Base-by-base conservation (phyloP, 2,797 vertebrate genomes). In the Tragelaphus oryx region DNA sequence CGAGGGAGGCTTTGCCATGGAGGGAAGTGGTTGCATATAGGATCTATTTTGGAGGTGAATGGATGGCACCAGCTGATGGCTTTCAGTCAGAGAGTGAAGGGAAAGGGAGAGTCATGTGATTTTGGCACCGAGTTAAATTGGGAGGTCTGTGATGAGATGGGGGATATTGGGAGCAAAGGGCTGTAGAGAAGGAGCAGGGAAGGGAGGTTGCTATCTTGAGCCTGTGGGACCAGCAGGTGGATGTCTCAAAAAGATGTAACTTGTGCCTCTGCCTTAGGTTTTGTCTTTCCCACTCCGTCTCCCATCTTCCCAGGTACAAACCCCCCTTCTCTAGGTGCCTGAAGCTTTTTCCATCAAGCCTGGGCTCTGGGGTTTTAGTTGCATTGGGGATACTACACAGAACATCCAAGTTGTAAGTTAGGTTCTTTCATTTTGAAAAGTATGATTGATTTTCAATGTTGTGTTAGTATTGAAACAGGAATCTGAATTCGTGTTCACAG, bases 131-230 rank as follows among this genome's bases (percentile, higher is more conserved):
- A 44, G 80, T 30, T 26, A 59, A 74, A n/a, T 1, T 0, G 2
- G 22, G 81, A 33, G 33, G 5, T 18, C 60, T 11, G 0, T 37
- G 12, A 18, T 2, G 60, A 55, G 80, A 37, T 10, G 71, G 33
- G 33, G 85, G 60, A 28, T n/a, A 3, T 30, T 3, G 33, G 37
- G 46, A 55, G 37, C 6, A 41, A 20, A 3, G 13, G 5, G 26
- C 54, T 10, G 4, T 9, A 13, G 46, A 10, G 5, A 26, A 52
- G 6, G 30, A n/a, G 16, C 5, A 30, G 17, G 41, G 8, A 16
- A 20, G 0, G 0, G 26, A 20, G 24, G 52, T 18, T 26, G 24
- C 41, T 14, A 4, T 50, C 22, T 50, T 12, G 0, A 55, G 12
- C 14, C 8, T 13, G 60, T n/a, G n/a, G 60, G 46, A 57, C 5